Evolutionary conservation across 92 coral and sea anemone genomes (phyloP), one percentile per base, ranked within the genome.

Genomic region (Porites rus): DNA sequence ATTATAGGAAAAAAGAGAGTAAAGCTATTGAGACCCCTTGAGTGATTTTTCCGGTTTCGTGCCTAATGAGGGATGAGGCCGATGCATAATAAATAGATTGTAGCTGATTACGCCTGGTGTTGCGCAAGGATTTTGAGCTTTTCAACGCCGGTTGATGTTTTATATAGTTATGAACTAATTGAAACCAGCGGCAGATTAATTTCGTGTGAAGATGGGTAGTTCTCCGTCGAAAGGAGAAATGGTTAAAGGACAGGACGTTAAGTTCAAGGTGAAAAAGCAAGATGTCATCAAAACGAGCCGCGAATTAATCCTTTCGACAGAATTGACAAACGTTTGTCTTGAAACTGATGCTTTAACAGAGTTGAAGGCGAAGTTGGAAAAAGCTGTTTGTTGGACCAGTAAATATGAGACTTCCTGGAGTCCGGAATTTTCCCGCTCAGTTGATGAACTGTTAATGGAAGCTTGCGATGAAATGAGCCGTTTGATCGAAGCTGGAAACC

Each of bases 401-500:
- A 76, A 84, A 51, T 65, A 76, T 61, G 88, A 84, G 38, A 6
- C 22, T 22, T 74, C 66, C 11, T 84, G 89, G 77, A 60, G 69
- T 19, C 46, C 72, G 18, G 78, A 81, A 24, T 83, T 91, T 51
- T 61, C 76, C 16, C 72, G 65, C 50, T 75, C 87, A 58, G 67
- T 91, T 3, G 53, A 80, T 24, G 75, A 65, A 13, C 70, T 91
- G 20, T 82, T 91, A 6, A 61, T 68, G 38, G 75, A 75, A 28
- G 80, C 91, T 28, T 46, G 90, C 12, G 52, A 52, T 28, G 85
- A 82, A 87, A 87, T 91, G 88, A 91, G 88, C 31, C 76, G 72
- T 38, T 66, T 93, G 64, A 78, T 88, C 18, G 88, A 71, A 77
- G 60, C 50, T 1, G 82, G 76, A 54, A 83, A 84, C 25, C 77